These are phyloP conservation scores for Abscondita cerata DNA, from an alignment of 2,888 invertebrate species.

Conservation along the genomic window DNA sequence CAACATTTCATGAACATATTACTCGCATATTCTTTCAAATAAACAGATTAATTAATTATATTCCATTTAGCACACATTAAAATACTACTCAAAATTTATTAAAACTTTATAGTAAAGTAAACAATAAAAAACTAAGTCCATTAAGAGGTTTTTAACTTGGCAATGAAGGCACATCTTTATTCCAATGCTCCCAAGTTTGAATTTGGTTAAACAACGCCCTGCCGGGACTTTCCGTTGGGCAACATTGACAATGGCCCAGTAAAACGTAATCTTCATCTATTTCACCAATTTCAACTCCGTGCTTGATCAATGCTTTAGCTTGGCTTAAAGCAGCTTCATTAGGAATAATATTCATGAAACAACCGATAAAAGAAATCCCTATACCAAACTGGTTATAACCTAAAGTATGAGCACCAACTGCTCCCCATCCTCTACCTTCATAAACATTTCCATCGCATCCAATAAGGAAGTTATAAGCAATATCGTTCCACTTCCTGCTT, in stretches of 20 bases:
- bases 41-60: too few relatives aligned
- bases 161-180: neutral
- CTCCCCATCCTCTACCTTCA: slow-evolving; percentile 79
- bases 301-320: slow-evolving; percentile 66
- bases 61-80: too few relatives aligned
- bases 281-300: slow-evolving; percentile 68
- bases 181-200: slow-evolving; percentile 73
- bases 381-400: slow-evolving; percentile 73
- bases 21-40: too few relatives aligned
- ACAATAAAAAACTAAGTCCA: too few relatives aligned
- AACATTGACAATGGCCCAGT: slow-evolving; percentile 72
- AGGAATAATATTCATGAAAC: slow-evolving; percentile 65
- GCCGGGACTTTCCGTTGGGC: slow-evolving; percentile 74
- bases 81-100: too few relatives aligned
- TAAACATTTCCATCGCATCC: slow-evolving; percentile 80
- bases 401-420: slow-evolving; percentile 73
- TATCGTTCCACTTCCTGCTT: slow-evolving; percentile 68
- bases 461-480: slow-evolving; percentile 79
- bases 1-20: too few relatives aligned
- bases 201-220: slow-evolving; percentile 68
- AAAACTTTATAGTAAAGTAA: too few relatives aligned
- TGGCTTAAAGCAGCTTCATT: slow-evolving; percentile 66
- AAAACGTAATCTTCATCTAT: slow-evolving; percentile 70
- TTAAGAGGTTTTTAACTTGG: too few relatives aligned
- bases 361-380: slow-evolving; percentile 77